Evolutionary conservation across 2,113 vertebrate genomes (phyloP), one percentile per base, ranked within the genome.

Genomic region (Cryptomyrus ogoouensis): DNA sequence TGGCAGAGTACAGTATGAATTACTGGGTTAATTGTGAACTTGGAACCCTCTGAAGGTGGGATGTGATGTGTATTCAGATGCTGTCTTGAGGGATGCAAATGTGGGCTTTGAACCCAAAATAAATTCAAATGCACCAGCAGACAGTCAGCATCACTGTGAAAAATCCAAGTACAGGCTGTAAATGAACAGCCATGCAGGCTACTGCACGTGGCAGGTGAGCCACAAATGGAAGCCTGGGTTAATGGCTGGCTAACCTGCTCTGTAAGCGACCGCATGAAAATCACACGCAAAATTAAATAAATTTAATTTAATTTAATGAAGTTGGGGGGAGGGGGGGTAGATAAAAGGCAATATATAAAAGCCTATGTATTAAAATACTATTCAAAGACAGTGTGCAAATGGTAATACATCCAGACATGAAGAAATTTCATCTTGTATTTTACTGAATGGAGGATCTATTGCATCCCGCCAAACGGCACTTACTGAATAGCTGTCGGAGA

Each of bases 401-500:
- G 62, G n/a, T 3, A 66, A 27, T 10, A 31, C 62, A 80, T 39
- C 10, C 74, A 80, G 17, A 80, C 10, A 35, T 39, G 74, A 35
- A 80, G 12, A 31, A 17, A 19, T 12, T 35, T 8, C 13, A 12
- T 83, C 19, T 17, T 21, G 35, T 83, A 21, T 83, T 17, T 83
- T 10, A 39, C 17, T 21, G 31, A 44, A 21, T 19, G 17, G 39
- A 5, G 35, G 19, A 44, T 21, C 39, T 42, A 21, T 7, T 46
- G 42, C 80, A 21, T 10, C 58, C 9, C 19, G 9, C 17, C n/a
- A 56, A 58, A 86, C 21, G 42, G 46, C 91, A 96, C 98, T 99
- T 95, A 99, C 98, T 95, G 96, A 95, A 91, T 97, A 97, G 92
- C 95, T 94, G 92, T 99, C 98, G 89, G 96, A 95, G 95, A 96